phyloP scores from a whole-genome alignment of 2,797 vertebrate genomes.

The Catharus ustulatus region DNA sequence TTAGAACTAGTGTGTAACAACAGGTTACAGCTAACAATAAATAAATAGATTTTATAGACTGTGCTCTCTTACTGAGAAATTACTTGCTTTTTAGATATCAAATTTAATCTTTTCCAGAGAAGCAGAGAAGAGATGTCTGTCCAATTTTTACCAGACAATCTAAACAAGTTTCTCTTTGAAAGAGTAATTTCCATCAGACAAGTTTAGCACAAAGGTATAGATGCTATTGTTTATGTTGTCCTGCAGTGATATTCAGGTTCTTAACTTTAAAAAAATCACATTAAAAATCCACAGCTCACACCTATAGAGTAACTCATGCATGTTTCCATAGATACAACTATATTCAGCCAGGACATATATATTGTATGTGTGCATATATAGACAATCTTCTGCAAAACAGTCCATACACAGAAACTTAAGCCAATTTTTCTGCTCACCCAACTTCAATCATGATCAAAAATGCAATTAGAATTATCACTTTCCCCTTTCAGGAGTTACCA shows the following conservation, averaged over 20 bases:
- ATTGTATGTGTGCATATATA: rapidly evolving
- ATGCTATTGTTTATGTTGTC: background rate
- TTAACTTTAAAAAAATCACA: background rate
- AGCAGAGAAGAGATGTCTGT: background rate
- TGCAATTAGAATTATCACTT: background rate
- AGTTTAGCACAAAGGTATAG: background rate
- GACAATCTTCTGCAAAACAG: background rate
- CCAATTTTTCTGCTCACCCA: background rate
- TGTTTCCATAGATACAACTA: background rate
- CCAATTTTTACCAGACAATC: background rate
- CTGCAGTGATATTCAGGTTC: background rate
- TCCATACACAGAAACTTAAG: background rate
- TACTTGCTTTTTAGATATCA: background rate
- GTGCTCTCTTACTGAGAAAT: background rate
- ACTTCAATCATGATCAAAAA: background rate
- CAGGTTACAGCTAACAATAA: background rate
- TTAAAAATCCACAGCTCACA: background rate
- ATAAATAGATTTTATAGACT: background rate
- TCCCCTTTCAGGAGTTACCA: background rate
- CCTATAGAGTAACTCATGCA: background rate
- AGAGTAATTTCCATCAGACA: background rate
- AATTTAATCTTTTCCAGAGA: background rate
- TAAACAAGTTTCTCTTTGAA: background rate
- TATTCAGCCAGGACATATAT: background rate
- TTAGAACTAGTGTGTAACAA: background rate